Percentiles rank a stretch among this genome's conserved stretches.
Evolutionary conservation across 1,140 invertebrate species (phyloP).

Genomic region (Popillia japonica): DNA sequence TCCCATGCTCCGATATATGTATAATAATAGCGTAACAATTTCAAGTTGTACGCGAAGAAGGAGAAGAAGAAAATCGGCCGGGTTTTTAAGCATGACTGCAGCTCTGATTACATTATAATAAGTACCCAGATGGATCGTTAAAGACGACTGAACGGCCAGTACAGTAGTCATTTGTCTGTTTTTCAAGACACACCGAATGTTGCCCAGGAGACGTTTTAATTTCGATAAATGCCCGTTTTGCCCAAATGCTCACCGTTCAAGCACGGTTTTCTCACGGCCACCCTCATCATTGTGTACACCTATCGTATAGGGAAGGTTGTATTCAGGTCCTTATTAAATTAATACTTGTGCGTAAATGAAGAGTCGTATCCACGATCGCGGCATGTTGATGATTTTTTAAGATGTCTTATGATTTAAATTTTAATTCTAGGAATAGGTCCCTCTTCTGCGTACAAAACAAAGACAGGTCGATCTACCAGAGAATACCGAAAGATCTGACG

Average conservation of each 20-base stretch:
- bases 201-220: conserved; percentile 48
- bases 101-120: conserved; percentile 48
- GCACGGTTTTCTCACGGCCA: conserved; percentile 39
- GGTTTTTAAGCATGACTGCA: conserved; percentile 36
- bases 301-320: neutral
- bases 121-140: conserved; percentile 35
- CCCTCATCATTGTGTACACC: neutral
- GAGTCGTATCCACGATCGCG: neutral
- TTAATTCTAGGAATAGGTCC: too few species aligned
- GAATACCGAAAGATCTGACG: too few species aligned
- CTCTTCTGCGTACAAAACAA: too few species aligned
- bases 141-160: conserved; percentile 28
- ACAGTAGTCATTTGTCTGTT: conserved; percentile 48
- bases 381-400: too few species aligned
- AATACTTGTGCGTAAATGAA: neutral
- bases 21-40: neutral
- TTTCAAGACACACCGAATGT: conserved; percentile 30
- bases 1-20: neutral
- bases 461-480: too few species aligned
- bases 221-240: conserved; percentile 31
- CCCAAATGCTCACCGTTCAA: neutral
- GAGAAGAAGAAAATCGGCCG: neutral
- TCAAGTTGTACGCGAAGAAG: neutral
- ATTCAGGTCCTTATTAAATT: conserved; percentile 6
- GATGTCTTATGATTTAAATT: too few species aligned